Base-by-base conservation (phyloP, 2,113 vertebrate genomes). In the Odontesthes bonariensis region DNA sequence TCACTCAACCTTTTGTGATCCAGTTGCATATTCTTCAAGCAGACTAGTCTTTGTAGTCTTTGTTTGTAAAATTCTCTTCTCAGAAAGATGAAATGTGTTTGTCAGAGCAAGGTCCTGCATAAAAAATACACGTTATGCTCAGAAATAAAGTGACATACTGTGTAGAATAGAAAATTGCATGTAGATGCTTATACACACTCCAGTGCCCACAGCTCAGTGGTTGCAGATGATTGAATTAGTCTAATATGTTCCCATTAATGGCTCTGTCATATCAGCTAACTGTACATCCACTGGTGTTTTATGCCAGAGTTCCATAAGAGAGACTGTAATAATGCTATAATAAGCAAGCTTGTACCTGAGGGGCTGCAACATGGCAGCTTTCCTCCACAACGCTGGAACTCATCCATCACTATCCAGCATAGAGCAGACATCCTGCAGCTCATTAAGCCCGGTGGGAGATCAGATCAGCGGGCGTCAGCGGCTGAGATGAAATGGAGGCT, bases 371-470 rank as follows among this genome's bases (percentile, higher is more conserved):
- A 47, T 31, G 23, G 71, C 59, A 70, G n/a, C 67, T 77, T 79
- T 73, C 51, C 66, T 65, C 52, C 60, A 3, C 47, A 46, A 35
- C 22, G 8, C 57, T 73, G 61, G 19, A 81, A 79, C 54, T 49
- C 62, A 82, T 77, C 81, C 61, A 67, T 73, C 83, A 67, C 46
- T 35, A 6, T 73, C 73, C 74, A 73, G 59, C n/a, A 60, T 16
- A 7, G 27, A 46, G 71, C 71, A 73, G 81, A 72, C 75, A 72
- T 42, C 73, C 55, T 73, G 79, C 51, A 55, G 70, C 66, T 81
- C 85, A 86, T 86, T 81, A 66, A 85, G 27, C 64, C 77, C 60
- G 5, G 22, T n/a, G 75, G 75, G 86, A 75, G 75, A 74, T 79
- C 55, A 72, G 53, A 75, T 77, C 71, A 55, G 76, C 66, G 66